phyloP scores from a whole-genome alignment of 2,113 vertebrate genomes.

The Pagrus major region DNA sequence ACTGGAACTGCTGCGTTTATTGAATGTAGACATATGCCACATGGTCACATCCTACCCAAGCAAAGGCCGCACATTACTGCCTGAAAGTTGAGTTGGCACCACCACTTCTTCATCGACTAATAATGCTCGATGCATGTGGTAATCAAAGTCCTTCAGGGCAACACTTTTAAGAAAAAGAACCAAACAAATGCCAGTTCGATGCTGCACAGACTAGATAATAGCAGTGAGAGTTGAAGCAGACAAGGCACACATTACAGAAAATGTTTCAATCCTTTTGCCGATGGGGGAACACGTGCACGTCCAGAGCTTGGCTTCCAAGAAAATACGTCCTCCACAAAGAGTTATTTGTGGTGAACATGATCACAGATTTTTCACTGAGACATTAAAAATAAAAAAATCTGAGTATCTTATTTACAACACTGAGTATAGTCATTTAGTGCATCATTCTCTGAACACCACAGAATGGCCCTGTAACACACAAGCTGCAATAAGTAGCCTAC shows the following conservation, averaged over 20 bases:
- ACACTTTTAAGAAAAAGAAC: slow-evolving; percentile 1
- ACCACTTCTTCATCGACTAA: not conserved
- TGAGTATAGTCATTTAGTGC: too few relatives aligned
- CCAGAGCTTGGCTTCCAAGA: slow-evolving; percentile 2
- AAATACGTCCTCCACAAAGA: not conserved
- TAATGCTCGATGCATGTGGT: slow-evolving; percentile 1
- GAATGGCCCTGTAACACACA: too few relatives aligned
- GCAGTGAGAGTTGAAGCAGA: not conserved
- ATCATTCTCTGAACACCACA: too few relatives aligned
- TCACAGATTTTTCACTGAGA: not conserved
- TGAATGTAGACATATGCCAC: too few relatives aligned
- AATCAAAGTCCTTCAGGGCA: slow-evolving; percentile 12
- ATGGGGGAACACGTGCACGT: slow-evolving; percentile 10
- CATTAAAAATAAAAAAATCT: too few relatives aligned
- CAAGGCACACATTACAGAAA: slow-evolving; percentile 6
- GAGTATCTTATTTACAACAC: too few relatives aligned
- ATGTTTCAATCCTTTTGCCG: not conserved
- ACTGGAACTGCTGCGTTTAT: too few relatives aligned
- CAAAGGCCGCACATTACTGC: too few relatives aligned
- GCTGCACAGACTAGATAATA: not conserved
- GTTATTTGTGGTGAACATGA: not conserved
- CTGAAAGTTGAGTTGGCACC: not conserved
- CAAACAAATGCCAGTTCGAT: slow-evolving; percentile 9
- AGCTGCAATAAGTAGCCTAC: too few relatives aligned
- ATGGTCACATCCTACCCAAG: too few relatives aligned